Evolutionary conservation across 2,888 invertebrate genomes (phyloP).

Genomic region (Clunio marinus): DNA sequence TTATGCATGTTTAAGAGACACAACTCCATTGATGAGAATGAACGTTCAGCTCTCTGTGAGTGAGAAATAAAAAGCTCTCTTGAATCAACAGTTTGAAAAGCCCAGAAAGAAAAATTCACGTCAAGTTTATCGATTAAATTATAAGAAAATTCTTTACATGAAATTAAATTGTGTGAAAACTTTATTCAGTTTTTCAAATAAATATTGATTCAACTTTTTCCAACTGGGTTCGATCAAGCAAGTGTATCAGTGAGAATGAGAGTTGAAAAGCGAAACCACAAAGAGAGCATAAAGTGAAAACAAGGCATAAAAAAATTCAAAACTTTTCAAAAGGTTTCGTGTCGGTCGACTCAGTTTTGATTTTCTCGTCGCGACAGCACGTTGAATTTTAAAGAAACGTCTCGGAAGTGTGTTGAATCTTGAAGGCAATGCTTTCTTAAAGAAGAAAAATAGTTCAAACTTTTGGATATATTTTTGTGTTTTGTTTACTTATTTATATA

Average conservation of each 20-base stretch:
- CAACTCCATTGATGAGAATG: not conserved
- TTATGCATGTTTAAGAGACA: too few relatives aligned
- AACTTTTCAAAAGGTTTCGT: slow-evolving; percentile 13
- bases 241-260: slow-evolving; percentile 18
- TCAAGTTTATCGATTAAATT: too few relatives aligned
- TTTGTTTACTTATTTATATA: slow-evolving; percentile 22
- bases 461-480: not conserved
- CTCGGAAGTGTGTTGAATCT: not conserved
- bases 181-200: too few relatives aligned
- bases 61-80: not conserved
- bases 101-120: too few relatives aligned
- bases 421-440: not conserved
- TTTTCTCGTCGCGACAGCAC: slow-evolving; percentile 27
- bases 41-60: not conserved
- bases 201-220: too few relatives aligned
- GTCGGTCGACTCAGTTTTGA: slow-evolving; percentile 17
- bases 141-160: too few relatives aligned
- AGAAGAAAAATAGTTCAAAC: not conserved
- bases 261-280: not conserved
- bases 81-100: slow-evolving; percentile 7
- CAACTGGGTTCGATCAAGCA: not conserved
- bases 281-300: not conserved
- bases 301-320: slow-evolving; percentile 28
- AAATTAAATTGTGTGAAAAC: too few relatives aligned
- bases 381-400: not conserved